Evolutionary conservation across 1,140 invertebrate genomes (phyloP).

Genomic region (Microvelia longipes): DNA sequence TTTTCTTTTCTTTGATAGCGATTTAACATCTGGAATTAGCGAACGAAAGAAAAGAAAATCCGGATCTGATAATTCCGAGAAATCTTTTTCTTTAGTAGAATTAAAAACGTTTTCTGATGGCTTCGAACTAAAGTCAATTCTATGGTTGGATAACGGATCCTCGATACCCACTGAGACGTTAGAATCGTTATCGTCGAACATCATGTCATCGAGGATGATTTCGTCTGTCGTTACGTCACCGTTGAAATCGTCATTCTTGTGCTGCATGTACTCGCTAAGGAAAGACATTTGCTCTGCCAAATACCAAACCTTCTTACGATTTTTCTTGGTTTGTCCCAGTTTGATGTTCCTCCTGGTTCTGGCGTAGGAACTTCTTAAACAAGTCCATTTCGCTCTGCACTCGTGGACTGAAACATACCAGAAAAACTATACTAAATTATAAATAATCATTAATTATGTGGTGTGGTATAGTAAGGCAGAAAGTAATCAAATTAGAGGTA

Average conservation of each 20-base stretch:
- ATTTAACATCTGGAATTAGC: neutral
- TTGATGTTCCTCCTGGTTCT: neutral
- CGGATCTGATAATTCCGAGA: neutral
- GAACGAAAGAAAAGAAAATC: neutral
- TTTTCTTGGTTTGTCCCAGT: neutral
- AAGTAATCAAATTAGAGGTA: no score
- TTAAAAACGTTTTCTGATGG: neutral
- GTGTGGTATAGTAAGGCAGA: no score
- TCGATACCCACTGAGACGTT: no score
- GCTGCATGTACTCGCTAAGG: slow-evolving; percentile 1
- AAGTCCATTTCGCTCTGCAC: slow-evolving; percentile 3
- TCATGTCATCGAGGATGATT: neutral
- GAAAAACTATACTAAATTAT: neutral
- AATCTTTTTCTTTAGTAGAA: neutral
- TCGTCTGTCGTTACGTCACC: neutral
- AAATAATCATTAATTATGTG: no score
- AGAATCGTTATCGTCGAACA: neutral
- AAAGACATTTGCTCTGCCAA: neutral
- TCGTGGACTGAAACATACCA: neutral
- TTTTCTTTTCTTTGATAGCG: neutral
- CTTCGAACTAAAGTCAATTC: neutral
- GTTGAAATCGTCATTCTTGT: neutral
- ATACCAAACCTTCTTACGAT: neutral
- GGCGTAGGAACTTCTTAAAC: slow-evolving; percentile 1
- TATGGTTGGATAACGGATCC: neutral